Evolutionary conservation across 30 jellyfish, hydroid and myxozoan species (phyloP), one percentile per base, ranked within the genome.

Genomic region (Sanderia malayensis): DNA sequence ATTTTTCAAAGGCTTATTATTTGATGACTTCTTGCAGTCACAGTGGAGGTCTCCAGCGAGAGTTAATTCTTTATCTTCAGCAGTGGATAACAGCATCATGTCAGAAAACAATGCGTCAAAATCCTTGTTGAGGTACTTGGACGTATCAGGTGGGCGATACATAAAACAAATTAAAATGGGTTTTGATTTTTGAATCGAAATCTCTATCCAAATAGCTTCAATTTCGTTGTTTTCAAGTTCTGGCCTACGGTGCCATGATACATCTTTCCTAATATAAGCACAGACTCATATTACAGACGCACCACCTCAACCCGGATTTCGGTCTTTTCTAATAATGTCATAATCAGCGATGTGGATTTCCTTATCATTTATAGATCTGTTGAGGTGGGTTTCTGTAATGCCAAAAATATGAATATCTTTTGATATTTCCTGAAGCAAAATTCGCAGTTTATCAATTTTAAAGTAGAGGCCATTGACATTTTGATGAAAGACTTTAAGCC

Each of bases 141-240:
- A 37, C 10, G 10, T 37, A 13, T 37, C 52, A 37, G 52, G 52
- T 37, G 95, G 88, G 69, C 95, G 69, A 65, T 82, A 73, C 86
- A 66, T 67, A 0, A 76, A 49, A 20, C 95, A 20, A 71, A 84
- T 17, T 33, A 84, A 67, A 45, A 84, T 74, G 63, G 76, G 31
- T 0, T 65, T 75, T 67, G 86, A 64, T 24, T 58, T 74, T 10
- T 33, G 67, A 17, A 81, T 80, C 82, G 76, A 2, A 53, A 74
- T 33, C 37, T 84, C 91, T 19, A 84, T 46, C 95, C 92, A 74
- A 24, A 23, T 37, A 4, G 52, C 52, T 37, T 37, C 52, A 37
- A 37, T 37, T 6, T 37, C 13, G 6, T 37, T 13, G 13, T 37
- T 37, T 37, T 37, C 52, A 6, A 37, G 13, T 4, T 37, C 52